Evolutionary conservation across 2,113 vertebrate genomes (phyloP).

Genomic region (Tapirus terrestris): DNA sequence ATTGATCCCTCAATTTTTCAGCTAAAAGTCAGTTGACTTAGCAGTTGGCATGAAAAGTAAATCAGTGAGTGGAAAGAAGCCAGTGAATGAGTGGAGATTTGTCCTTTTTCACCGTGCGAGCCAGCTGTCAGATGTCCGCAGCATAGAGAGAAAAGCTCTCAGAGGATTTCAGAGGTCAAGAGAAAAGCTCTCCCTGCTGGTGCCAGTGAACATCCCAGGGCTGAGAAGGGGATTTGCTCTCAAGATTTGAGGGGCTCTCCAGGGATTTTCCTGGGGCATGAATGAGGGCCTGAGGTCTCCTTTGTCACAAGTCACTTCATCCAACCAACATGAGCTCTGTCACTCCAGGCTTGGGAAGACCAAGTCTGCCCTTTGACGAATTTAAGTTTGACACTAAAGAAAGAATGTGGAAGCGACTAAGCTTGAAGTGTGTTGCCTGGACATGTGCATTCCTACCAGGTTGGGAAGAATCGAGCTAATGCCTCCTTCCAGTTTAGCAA

Average conservation of each 20-base stretch:
- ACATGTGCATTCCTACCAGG: neutral
- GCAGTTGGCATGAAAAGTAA: neutral
- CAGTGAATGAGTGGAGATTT: neutral
- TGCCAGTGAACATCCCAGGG: neutral
- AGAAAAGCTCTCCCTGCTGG: neutral
- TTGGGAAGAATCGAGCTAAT: neutral
- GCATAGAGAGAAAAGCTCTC: neutral
- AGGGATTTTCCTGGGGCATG: neutral
- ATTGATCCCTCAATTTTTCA: conserved; percentile 62
- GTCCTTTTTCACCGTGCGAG: neutral
- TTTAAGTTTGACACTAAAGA: neutral
- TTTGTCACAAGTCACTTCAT: neutral
- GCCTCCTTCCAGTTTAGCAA: neutral
- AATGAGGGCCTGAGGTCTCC: neutral
- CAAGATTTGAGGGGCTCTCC: neutral
- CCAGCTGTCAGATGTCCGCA: neutral
- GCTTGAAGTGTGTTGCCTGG: accelerated
- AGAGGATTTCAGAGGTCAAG: neutral
- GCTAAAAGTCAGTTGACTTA: conserved; percentile 49
- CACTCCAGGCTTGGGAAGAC: neutral
- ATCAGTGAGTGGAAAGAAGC: neutral
- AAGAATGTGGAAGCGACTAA: neutral
- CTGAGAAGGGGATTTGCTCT: neutral
- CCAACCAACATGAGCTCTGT: neutral
- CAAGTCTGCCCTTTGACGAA: neutral